phyloP scores from a whole-genome alignment of 1,140 invertebrate genomes.

The Agraylea sexmaculata region DNA sequence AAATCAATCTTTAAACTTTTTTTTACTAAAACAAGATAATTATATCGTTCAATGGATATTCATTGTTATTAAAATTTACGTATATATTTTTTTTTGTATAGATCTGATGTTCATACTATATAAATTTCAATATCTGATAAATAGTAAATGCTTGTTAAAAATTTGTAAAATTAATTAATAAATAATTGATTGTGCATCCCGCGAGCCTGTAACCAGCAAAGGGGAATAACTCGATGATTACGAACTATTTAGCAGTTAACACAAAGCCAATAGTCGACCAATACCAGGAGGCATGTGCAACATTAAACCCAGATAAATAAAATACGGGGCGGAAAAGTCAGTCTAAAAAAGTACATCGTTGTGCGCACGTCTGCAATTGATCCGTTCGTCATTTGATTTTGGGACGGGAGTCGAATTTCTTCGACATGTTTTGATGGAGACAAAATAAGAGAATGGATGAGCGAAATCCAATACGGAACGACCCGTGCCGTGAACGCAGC shows the following conservation, averaged over 20 bases:
- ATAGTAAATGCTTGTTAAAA: neutral
- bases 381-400: constrained; percentile 14
- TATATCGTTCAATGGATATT: too few relatives aligned
- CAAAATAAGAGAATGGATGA: too few relatives aligned
- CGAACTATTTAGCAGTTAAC: constrained; percentile 18
- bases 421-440: too few relatives aligned
- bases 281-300: neutral
- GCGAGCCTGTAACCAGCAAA: constrained; percentile 10
- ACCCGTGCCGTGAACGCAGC: constrained; percentile 4
- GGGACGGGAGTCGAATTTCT: constrained; percentile 13
- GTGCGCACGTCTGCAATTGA: constrained; percentile 2
- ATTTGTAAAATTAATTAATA: neutral
- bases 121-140: neutral
- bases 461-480: too few relatives aligned
- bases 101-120: too few relatives aligned
- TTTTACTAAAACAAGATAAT: too few relatives aligned
- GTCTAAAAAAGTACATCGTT: too few relatives aligned
- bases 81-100: too few relatives aligned
- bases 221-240: constrained; percentile 19
- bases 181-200: neutral
- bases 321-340: constrained; percentile 11
- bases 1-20: too few relatives aligned
- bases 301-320: constrained; percentile 9
- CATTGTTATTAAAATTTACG: too few relatives aligned
- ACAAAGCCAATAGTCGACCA: constrained; percentile 11